phyloP scores from a whole-genome alignment of 2,888 invertebrate species.

The Lapara coniferarum region DNA sequence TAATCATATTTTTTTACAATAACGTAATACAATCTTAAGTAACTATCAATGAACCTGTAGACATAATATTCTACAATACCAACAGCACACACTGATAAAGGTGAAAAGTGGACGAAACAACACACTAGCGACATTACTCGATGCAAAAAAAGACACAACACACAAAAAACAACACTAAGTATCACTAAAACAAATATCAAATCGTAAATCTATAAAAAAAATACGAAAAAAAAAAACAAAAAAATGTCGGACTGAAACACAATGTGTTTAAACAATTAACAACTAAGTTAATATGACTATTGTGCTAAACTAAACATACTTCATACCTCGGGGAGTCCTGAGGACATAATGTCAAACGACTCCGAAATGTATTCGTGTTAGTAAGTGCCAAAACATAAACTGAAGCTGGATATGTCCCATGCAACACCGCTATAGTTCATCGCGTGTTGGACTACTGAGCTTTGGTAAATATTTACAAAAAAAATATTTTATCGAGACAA shows the following conservation, averaged over 20 bases:
- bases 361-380: slow-evolving; percentile 43
- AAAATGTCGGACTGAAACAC: slow-evolving; percentile 5
- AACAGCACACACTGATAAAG: slow-evolving; percentile 1
- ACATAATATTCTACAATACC: background rate
- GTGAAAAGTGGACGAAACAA: slow-evolving; percentile 1
- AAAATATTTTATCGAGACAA: background rate
- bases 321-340: slow-evolving; percentile 61
- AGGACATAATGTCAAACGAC: slow-evolving; percentile 76
- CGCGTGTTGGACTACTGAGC: background rate
- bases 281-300: background rate
- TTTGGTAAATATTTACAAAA: background rate
- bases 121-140: background rate
- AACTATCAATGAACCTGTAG: background rate
- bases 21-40: too few species aligned
- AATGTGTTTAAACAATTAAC: slow-evolving; percentile 4
- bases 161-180: background rate
- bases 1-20: too few species aligned
- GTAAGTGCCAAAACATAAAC: slow-evolving; percentile 44
- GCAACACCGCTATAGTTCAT: slow-evolving; percentile 42
- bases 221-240: background rate
- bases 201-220: background rate
- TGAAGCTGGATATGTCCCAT: slow-evolving; percentile 45
- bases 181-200: background rate
- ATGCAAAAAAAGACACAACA: slow-evolving; percentile 5
- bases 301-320: slow-evolving; percentile 18